Evolutionary conservation across 1,140 invertebrate species (phyloP).

Genomic region (Zeugodacus cucurbitae): DNA sequence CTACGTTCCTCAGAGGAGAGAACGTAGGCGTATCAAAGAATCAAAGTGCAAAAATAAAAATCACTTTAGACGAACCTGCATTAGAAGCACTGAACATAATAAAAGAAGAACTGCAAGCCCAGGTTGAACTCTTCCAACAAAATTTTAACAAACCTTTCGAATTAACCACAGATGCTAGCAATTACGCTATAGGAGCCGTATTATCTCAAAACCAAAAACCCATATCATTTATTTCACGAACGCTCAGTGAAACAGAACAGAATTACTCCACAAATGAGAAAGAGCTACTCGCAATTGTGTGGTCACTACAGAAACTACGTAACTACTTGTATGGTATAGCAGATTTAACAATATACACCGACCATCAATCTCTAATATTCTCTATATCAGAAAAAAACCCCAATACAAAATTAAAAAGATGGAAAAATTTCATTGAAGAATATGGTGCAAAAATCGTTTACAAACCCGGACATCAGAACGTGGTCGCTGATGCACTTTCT

Average conservation of each 20-base stretch:
- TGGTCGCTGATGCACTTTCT: no score
- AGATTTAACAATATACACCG: no score
- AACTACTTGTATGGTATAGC: no score
- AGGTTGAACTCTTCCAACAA: conserved; percentile 48
- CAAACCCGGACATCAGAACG: conserved; percentile 40
- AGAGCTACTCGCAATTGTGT: no score
- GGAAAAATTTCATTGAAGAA: no score
- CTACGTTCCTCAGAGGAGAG: no score
- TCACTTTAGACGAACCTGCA: conserved; percentile 44
- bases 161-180: conserved; percentile 49
- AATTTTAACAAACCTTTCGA: conserved; percentile 44
- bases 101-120: conserved; percentile 45
- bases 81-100: conserved; percentile 42
- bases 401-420: no score
- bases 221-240: conserved; percentile 63
- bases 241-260: conserved; percentile 52
- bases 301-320: no score
- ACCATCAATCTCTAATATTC: no score
- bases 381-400: no score
- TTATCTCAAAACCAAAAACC: conserved; percentile 42
- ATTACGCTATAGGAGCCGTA: conserved; percentile 37
- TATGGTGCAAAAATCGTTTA: conserved; percentile 41
- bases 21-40: no score
- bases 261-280: not conserved
- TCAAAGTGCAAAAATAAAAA: conserved; percentile 45